Conservation (phyloP, 1,140 invertebrate species). For the Pseudomyrmex dendroicus region DNA sequence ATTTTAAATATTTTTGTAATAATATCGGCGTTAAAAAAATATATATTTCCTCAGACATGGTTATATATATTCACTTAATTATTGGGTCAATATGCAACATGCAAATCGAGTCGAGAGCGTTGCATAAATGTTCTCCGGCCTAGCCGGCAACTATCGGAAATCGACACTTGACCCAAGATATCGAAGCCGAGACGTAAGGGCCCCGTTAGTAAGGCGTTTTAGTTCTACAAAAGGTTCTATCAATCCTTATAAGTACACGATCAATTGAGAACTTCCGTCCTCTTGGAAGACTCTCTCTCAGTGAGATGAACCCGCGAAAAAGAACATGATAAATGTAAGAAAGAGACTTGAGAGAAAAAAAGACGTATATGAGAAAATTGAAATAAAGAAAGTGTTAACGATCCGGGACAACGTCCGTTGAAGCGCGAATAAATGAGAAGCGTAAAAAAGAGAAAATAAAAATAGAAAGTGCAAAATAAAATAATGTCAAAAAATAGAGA, state of each 20-base stretch:
- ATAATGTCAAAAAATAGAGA: too few relatives aligned
- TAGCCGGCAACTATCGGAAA: conserved; percentile 48
- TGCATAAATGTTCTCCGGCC: conserved; percentile 10
- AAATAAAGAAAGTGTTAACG: too few relatives aligned
- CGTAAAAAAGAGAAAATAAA: too few relatives aligned
- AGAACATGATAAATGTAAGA: background rate
- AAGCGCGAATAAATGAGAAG: too few relatives aligned
- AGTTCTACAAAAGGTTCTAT: conserved; percentile 20
- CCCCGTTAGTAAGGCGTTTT: conserved; percentile 2
- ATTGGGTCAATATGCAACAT: background rate
- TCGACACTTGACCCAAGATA: conserved; percentile 47
- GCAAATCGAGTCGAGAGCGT: background rate
- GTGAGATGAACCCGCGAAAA: background rate
- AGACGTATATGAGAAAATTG: too few relatives aligned
- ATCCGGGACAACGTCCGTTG: too few relatives aligned
- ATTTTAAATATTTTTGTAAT: too few relatives aligned
- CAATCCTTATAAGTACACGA: background rate
- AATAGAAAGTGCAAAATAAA: too few relatives aligned
- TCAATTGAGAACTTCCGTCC: background rate
- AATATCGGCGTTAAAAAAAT: background rate
- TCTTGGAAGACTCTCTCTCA: background rate
- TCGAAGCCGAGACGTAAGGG: background rate
- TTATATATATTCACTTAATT: background rate
- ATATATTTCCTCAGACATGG: background rate
- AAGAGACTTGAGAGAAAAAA: background rate